phyloP scores from a whole-genome alignment of 2,113 vertebrate genomes.

The Mastomys coucha region DNA sequence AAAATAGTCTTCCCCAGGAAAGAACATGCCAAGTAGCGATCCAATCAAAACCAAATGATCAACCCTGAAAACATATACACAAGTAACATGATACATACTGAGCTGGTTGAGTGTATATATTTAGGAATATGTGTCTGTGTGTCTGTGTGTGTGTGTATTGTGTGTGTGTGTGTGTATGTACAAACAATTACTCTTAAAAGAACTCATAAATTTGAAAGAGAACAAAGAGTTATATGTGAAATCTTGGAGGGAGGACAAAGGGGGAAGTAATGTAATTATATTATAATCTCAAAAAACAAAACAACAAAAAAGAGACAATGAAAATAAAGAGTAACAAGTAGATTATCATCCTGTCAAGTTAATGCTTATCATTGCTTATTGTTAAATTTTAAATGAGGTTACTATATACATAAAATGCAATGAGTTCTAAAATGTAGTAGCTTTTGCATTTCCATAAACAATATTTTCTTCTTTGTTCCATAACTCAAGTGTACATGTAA shows the following conservation, averaged over 20 bases:
- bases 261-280: not conserved
- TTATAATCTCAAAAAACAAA: not conserved
- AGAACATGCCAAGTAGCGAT: not conserved
- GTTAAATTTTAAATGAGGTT: constrained; percentile 33
- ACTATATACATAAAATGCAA: not conserved
- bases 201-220: not conserved
- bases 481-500: not conserved
- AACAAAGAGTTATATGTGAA: not conserved
- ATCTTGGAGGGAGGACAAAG: no score
- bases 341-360: not conserved
- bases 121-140: not conserved
- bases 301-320: not conserved
- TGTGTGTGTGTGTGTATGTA: not conserved
- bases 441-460: not conserved
- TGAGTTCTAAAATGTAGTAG: not conserved
- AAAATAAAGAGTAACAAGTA: not conserved
- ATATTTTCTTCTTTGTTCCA: constrained; percentile 5
- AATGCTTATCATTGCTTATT: not conserved
- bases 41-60: no score
- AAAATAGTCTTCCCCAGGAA: not conserved
- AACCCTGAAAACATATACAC: not conserved
- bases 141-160: no score
- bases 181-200: not conserved
- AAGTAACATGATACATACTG: not conserved
- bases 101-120: not conserved